Conservation (phyloP, 92 coral and sea anemone species). For the Meandrina meandrites region DNA sequence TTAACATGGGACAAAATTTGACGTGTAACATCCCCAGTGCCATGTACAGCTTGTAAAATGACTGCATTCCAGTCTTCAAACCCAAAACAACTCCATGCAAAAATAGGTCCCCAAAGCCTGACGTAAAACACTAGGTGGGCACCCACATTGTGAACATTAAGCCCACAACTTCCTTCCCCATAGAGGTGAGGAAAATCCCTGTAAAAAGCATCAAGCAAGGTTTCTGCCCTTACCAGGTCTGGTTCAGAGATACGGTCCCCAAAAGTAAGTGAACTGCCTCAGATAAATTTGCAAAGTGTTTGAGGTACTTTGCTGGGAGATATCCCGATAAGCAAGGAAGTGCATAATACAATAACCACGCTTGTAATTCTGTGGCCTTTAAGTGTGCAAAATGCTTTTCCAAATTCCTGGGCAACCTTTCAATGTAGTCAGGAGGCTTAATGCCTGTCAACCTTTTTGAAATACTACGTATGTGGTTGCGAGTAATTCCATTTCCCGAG, state of each 20-base stretch:
- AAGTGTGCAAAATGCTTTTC: too few relatives aligned
- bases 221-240: conserved; percentile 42
- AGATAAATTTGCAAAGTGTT: background rate
- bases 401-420: too few relatives aligned
- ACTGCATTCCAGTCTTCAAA: conserved; percentile 71
- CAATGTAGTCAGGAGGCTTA: too few relatives aligned
- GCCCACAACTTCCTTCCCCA: conserved; percentile 59
- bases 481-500: too few relatives aligned
- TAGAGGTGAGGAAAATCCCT: conserved; percentile 44
- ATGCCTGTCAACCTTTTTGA: too few relatives aligned
- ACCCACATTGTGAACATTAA: conserved; percentile 70
- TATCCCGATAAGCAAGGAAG: background rate
- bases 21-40: conserved; percentile 47
- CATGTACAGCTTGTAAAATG: conserved; percentile 61
- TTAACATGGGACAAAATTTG: background rate
- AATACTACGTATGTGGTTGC: too few relatives aligned
- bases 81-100: conserved; percentile 65
- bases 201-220: conserved; percentile 46
- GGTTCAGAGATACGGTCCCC: background rate
- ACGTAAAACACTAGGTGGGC: conserved; percentile 65
- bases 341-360: background rate
- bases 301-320: background rate
- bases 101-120: too few relatives aligned
- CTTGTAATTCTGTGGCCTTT: background rate
- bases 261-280: background rate